These are phyloP conservation scores for Polyploca ridens DNA, from an alignment of 2,888 invertebrate species.

Conservation along the genomic window DNA sequence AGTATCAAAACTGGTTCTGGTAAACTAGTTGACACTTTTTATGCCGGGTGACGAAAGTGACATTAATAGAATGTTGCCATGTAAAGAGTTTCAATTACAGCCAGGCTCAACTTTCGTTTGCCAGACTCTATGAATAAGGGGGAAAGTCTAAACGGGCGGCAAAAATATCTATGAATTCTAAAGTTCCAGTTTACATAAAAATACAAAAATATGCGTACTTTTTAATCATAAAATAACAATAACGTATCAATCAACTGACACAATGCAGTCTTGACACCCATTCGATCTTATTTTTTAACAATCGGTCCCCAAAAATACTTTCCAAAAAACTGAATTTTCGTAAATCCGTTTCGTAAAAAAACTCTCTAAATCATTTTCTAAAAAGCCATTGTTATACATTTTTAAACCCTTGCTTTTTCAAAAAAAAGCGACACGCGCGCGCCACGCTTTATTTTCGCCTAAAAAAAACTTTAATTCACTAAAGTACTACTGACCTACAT, in stretches of 20 bases:
- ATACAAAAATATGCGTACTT: conserved; percentile 11
- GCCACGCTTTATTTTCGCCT: conserved; percentile 59
- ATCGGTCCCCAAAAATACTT: conserved; percentile 49
- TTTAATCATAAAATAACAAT: conserved; percentile 46
- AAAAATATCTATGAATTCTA: too few species aligned
- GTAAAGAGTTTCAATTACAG: too few species aligned
- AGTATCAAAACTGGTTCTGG: too few species aligned
- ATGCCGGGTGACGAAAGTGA: too few species aligned
- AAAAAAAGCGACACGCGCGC: conserved; percentile 72
- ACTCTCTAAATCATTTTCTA: conserved; percentile 77
- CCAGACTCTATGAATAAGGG: too few species aligned
- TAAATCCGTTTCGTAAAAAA: conserved; percentile 63
- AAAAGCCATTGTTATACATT: conserved; percentile 67
- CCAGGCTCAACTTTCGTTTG: too few species aligned
- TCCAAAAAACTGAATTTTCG: conserved; percentile 61
- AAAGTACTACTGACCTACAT: conserved; percentile 78
- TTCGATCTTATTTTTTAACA: conserved; percentile 50
- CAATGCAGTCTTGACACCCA: conserved; percentile 56
- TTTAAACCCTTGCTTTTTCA: conserved; percentile 76
- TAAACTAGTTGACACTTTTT: too few species aligned
- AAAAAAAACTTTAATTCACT: conserved; percentile 67
- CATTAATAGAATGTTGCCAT: too few species aligned
- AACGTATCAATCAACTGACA: conserved; percentile 64
- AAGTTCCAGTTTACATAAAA: too few species aligned
- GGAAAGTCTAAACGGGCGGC: too few species aligned